A percentile compares a stretch with the other conserved stretches of the same genome.
Evolutionary conservation across 2,888 invertebrate genomes (phyloP).

Genomic region (Melinaea marsaeus): DNA sequence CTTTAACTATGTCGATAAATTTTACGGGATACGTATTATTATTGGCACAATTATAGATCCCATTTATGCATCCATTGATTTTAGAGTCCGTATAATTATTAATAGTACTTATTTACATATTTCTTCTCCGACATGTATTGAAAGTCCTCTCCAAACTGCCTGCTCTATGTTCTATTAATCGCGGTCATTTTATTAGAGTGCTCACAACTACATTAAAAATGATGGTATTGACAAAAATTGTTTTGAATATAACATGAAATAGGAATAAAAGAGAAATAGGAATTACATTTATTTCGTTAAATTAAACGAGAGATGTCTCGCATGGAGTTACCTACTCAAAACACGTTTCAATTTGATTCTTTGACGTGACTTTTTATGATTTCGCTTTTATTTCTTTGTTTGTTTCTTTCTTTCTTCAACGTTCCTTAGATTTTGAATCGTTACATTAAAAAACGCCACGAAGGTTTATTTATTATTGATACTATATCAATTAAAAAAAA

Average conservation of each 20-base stretch:
- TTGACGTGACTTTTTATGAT: constrained; percentile 16
- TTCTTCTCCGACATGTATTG: no score
- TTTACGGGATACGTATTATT: neutral
- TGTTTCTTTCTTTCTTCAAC: neutral
- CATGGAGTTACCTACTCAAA: constrained; percentile 14
- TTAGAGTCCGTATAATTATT: constrained; percentile 16
- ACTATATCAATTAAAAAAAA: no score
- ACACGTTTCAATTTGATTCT: constrained; percentile 17
- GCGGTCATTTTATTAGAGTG: constrained; percentile 11
- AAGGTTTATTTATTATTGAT: neutral
- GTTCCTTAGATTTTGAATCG: neutral
- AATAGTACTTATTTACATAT: no score
- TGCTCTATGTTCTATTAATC: no score
- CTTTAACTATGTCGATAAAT: constrained; percentile 5
- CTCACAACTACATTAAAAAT: constrained; percentile 36
- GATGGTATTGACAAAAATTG: constrained; percentile 32
- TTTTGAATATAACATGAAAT: constrained; percentile 24
- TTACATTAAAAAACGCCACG: neutral
- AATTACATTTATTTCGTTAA: constrained; percentile 14
- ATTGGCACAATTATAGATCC: neutral
- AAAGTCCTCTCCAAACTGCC: no score
- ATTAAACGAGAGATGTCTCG: constrained; percentile 16
- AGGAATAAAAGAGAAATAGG: neutral
- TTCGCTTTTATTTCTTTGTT: constrained; percentile 5
- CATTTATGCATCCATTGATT: constrained; percentile 5